These are phyloP conservation scores for Ranitomeya imitator DNA, from an alignment of 2,113 vertebrate species.

Conservation along the genomic window DNA sequence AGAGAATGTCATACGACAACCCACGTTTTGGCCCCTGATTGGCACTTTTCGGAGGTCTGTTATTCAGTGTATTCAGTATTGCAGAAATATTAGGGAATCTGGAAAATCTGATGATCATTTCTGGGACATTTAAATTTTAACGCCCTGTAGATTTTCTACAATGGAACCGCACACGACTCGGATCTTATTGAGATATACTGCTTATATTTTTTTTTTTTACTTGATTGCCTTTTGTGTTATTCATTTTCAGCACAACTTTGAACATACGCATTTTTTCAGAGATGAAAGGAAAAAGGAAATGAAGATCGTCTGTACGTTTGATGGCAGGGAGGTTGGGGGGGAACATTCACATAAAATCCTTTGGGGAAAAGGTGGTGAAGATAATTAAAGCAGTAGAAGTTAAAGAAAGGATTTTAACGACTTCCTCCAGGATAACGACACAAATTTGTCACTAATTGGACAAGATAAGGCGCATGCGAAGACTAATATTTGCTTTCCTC, in stretches of 20 bases:
- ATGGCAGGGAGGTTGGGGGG: not conserved
- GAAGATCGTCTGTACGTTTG: not conserved
- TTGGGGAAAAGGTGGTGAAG: conserved; percentile 20
- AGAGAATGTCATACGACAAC: too few species aligned
- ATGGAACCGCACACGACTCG: not conserved
- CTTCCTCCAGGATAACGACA: conserved; percentile 10
- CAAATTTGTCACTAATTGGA: conserved; percentile 36
- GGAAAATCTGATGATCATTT: not conserved
- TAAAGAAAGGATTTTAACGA: not conserved
- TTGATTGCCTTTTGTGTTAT: not conserved
- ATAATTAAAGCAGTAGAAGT: conserved; percentile 6
- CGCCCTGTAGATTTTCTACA: not conserved
- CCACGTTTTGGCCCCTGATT: too few species aligned
- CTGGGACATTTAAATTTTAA: not conserved
- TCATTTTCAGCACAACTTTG: not conserved
- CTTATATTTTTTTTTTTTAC: not conserved
- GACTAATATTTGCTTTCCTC: conserved; percentile 17
- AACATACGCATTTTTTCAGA: not conserved
- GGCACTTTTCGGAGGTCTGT: too few species aligned
- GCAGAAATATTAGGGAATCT: too few species aligned
- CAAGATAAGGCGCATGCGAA: not conserved
- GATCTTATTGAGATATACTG: not conserved
- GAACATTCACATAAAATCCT: conserved; percentile 31
- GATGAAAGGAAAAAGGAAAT: conserved; percentile 31
- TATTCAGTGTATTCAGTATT: too few species aligned